phyloP scores from a whole-genome alignment of 2,888 invertebrate species.

The Tromatobia lineatoria region DNA sequence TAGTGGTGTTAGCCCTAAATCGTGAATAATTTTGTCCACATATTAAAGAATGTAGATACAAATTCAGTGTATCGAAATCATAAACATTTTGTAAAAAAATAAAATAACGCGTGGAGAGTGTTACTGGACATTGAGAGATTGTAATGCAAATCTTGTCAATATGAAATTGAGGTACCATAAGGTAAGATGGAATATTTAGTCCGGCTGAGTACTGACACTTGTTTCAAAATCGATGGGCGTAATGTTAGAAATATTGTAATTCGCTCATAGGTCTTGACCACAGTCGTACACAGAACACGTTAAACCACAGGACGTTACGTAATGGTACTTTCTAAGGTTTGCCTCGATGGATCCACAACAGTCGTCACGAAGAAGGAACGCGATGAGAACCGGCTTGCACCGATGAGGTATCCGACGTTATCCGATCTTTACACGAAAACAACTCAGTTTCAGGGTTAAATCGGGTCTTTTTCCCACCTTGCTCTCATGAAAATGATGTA shows the following conservation, averaged over 20 bases:
- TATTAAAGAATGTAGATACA: too few species aligned
- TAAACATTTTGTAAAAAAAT: too few species aligned
- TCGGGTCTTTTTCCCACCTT: neutral
- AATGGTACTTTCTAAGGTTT: slow-evolving; percentile 76
- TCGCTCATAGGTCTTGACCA: slow-evolving; percentile 27
- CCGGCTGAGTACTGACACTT: neutral
- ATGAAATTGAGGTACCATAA: neutral
- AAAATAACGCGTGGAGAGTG: too few species aligned
- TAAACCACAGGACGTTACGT: slow-evolving; percentile 68
- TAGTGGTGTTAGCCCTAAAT: too few species aligned
- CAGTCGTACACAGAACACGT: slow-evolving; percentile 26
- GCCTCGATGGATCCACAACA: slow-evolving; percentile 55
- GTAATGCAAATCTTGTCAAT: slow-evolving; percentile 5
- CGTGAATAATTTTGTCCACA: too few species aligned
- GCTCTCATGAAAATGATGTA: neutral
- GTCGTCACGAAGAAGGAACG: slow-evolving; percentile 39
- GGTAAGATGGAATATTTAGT: slow-evolving; percentile 8
- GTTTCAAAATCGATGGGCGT: slow-evolving; percentile 26
- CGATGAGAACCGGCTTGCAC: slow-evolving; percentile 35
- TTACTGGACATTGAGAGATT: neutral
- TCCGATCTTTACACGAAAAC: neutral
- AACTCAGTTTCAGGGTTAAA: neutral
- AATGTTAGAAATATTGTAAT: neutral
- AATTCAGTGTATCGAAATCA: too few species aligned
- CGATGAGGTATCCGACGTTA: slow-evolving; percentile 32